Evolutionary conservation across 2,113 vertebrate species (phyloP), one percentile per base, ranked within the genome.

Genomic region (Apaloderma vittatum): DNA sequence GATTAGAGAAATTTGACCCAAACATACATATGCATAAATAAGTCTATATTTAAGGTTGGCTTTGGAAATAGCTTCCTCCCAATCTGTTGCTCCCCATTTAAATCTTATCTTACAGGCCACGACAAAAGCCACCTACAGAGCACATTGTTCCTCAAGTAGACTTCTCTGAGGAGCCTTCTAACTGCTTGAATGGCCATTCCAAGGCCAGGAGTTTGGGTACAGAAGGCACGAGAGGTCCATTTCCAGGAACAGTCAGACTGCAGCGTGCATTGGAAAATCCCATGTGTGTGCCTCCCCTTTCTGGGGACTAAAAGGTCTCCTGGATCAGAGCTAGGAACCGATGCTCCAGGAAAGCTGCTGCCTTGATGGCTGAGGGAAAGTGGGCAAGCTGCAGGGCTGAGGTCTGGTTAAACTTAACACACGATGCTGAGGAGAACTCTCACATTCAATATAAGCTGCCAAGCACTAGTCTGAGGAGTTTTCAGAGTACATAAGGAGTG

Each of bases 401-500:
- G 19, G 5, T 18, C 68, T 37, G 34, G 61, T 63, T 70, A 65
- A 83, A 70, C 23, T 75, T 15, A 46, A 52, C n/a, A 62, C 4
- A 3, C 8, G 24, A 7, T 36, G 34, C 29, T 15, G 36, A 80
- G 16, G 4, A 63, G 10, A 74, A n/a, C 13, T 46, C 57, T 71
- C 48, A 40, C 0, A 1, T 40, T 55, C 24, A 65, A 8, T n/a
- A 21, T 61, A 49, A 36, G 52, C 19, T 48, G 29, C 19, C 52
- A 81, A 88, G 12, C 43, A 43, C 20, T 79, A 27, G 37, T 21
- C 46, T 34, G 29, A 67, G 23, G 14, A n/a, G 12, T 5, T 49
- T 85, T 63, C 34, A n/a, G n/a, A 37, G 20, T 21, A 32, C 20
- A 45, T 7, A 58, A 19, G 26, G 59, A 65, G 16, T 0, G 0